Evolutionary conservation across 2,888 invertebrate genomes (phyloP).

Genomic region (Schizotus pectinicornis): DNA sequence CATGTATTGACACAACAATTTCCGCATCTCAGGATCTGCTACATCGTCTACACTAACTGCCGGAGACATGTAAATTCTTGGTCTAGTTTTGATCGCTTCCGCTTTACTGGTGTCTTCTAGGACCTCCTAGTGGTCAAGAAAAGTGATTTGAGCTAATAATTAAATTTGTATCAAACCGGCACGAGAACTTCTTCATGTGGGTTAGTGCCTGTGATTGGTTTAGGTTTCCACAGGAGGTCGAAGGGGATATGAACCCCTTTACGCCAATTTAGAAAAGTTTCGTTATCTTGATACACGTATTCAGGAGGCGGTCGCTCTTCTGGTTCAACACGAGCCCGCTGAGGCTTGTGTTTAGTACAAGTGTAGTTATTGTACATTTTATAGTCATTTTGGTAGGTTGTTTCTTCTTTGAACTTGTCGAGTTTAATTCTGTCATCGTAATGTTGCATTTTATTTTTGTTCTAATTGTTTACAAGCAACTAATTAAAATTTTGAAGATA

Average conservation of each 20-base stretch:
- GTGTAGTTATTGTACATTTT: conserved; percentile 34
- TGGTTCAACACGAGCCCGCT: conserved; percentile 34
- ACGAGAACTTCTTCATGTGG: conserved; percentile 37
- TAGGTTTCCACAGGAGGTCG: conserved; percentile 47
- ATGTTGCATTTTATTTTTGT: conserved; percentile 32
- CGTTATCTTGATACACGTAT: conserved; percentile 41
- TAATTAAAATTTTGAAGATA: too few relatives aligned
- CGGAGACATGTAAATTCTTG: conserved; percentile 52
- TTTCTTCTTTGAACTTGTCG: conserved; percentile 42
- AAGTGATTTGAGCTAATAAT: conserved; percentile 5
- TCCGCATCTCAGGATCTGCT: conserved; percentile 51
- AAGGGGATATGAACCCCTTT: conserved; percentile 48
- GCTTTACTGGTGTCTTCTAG: conserved; percentile 32
- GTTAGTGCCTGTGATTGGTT: conserved; percentile 48
- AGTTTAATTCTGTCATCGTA: conserved; percentile 43
- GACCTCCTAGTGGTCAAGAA: conserved; percentile 15
- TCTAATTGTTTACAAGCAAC: too few relatives aligned
- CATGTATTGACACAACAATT: conserved; percentile 48
- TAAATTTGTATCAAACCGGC: not conserved
- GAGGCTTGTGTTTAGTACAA: conserved; percentile 17
- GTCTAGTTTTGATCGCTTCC: conserved; percentile 50
- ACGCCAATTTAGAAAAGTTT: conserved; percentile 46
- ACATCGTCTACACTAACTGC: conserved; percentile 56
- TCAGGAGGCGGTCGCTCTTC: conserved; percentile 31
- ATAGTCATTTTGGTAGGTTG: conserved; percentile 50